Percentiles rank a stretch among this genome's conserved stretches.
phyloP scores from a whole-genome alignment of 2,888 invertebrate genomes.

The Acanthococcus lagerstroemiae region DNA sequence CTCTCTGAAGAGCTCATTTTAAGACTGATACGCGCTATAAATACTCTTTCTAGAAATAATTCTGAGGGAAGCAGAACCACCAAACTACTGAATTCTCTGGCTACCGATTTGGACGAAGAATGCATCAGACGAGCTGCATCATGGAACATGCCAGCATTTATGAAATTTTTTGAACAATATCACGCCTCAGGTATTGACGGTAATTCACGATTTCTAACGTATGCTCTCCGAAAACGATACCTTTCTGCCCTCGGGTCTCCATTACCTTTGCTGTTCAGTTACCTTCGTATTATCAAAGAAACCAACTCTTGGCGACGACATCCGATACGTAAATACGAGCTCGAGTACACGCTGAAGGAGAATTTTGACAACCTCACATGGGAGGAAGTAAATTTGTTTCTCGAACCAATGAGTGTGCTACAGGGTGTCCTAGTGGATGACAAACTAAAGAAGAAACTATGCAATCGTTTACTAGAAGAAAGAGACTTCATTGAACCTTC shows the following conservation, averaged over 20 bases:
- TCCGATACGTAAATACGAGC: background rate
- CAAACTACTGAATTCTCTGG: too few relatives aligned
- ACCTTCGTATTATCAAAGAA: background rate
- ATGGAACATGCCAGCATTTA: background rate
- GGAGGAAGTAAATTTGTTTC: background rate
- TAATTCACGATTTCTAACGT: background rate
- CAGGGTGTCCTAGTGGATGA: background rate
- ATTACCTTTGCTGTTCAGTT: background rate
- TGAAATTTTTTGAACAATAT: background rate
- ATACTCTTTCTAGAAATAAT: too few relatives aligned
- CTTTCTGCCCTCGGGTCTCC: background rate
- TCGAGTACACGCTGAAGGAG: background rate
- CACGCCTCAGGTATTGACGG: background rate
- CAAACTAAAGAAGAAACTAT: background rate
- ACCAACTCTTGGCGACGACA: background rate
- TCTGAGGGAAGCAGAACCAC: too few relatives aligned
- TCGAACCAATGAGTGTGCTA: background rate
- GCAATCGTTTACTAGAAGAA: background rate
- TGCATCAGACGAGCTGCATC: background rate
- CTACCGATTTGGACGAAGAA: background rate
- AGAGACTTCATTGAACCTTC: background rate
- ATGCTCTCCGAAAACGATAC: background rate
- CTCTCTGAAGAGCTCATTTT: too few relatives aligned
- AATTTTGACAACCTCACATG: background rate
- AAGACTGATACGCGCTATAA: too few relatives aligned